Evolutionary conservation across 2,888 invertebrate genomes (phyloP), one percentile per base, ranked within the genome.

Genomic region (Eupeodes luniger): DNA sequence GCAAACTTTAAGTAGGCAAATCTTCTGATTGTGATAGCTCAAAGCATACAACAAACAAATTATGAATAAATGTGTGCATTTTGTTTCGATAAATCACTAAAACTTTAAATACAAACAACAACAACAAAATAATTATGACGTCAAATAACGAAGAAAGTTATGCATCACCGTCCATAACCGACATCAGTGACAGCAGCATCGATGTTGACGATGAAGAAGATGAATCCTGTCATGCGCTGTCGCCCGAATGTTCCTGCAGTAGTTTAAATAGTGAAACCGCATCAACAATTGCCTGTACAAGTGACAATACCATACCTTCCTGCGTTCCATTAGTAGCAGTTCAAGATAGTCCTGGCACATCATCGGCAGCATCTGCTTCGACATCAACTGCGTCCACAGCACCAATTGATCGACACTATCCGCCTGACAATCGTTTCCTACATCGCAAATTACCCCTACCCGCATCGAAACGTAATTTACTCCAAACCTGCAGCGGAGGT

Each of bases 201-300:
- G 92, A 93, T 80, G 91, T 92, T 83, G 92, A 92, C 66, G 91
- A 91, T 12, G 91, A 91, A 16, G 91, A 91, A 16, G 91, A 91
- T 62, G 91, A 91, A 34, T 89, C 90, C 9, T 90, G 89, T 14
- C 89, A 89, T 84, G 90, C 88, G 14, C 72, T 78, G 12, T 88
- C 88, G 40, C 85, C 83, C 34, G 90, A 89, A 77, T 90, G 90
- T 89, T 90, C 90, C 89, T 90, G 86, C 59, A 90, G 90, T 67
- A 86, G 89, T 81, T 76, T 89, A 61, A 90, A 89, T 77, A 90
- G 90, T 79, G 90, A 90, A 40, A 90, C 90, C 66, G 81, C 90
- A 34, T 89, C 90, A 61, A 85, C 85, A 70, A 79, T 89, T 76
- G 83, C 88, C 75, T 90, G 90, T 82, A 89, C 87, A 77, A 89